A percentile compares a stretch with the other conserved stretches of the same genome.
Conservation (phyloP, 2,888 invertebrate species). For the Bellardia pandia region DNA sequence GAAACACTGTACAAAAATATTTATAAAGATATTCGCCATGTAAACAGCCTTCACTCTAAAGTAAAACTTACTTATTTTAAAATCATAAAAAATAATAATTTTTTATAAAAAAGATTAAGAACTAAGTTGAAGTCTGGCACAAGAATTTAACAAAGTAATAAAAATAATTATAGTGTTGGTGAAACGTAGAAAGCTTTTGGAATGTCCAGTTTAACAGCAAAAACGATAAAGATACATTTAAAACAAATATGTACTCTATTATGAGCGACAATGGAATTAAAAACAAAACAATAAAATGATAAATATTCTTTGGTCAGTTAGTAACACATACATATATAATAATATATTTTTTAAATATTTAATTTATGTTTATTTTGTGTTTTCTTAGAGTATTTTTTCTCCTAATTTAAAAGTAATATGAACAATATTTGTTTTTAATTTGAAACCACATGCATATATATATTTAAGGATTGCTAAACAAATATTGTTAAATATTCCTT, state of each 20-base stretch:
- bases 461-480: background rate
- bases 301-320: constrained; percentile 28
- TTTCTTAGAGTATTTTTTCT: constrained; percentile 12
- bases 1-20: constrained; percentile 25
- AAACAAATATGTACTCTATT: no score
- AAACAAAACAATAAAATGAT: background rate
- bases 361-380: constrained; percentile 35
- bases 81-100: no score
- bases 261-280: background rate
- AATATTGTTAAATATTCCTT: constrained; percentile 29
- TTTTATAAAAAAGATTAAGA: no score
- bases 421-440: constrained; percentile 37
- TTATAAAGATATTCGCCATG: background rate
- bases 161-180: no score
- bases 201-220: no score
- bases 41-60: background rate
- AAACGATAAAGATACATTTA: no score
- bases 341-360: background rate
- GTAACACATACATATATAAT: background rate
- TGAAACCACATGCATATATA: background rate
- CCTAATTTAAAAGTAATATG: constrained; percentile 13
- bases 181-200: no score
- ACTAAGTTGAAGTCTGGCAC: no score
- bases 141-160: no score
- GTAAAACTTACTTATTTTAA: background rate